A percentile compares a stretch with the other conserved stretches of the same genome.
phyloP scores from a whole-genome alignment of 2,113 vertebrate species.

The Campylomormyrus tamandua region DNA sequence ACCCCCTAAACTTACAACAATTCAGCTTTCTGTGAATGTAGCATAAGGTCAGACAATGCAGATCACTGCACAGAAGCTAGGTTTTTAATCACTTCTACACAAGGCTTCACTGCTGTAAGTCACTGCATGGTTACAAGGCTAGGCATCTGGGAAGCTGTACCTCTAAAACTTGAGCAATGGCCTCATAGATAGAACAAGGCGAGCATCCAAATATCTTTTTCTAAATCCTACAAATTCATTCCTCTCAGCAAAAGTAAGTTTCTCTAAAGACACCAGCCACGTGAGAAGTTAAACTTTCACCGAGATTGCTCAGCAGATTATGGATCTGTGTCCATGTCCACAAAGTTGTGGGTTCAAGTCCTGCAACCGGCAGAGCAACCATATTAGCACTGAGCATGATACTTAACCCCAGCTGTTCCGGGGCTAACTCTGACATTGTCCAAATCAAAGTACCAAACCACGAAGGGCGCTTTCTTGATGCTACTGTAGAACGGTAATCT shows the following conservation, averaged over 20 bases:
- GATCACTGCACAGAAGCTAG: background rate
- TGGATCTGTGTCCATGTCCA: background rate
- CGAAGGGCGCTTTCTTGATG: background rate
- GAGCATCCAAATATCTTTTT: constrained; percentile 17
- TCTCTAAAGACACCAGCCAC: background rate
- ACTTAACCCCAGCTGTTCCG: background rate
- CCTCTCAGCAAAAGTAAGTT: constrained; percentile 18
- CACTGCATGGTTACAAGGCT: background rate
- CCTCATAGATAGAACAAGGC: constrained; percentile 60
- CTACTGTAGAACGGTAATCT: background rate
- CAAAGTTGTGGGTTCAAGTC: background rate
- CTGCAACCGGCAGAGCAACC: background rate
- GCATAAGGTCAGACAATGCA: background rate
- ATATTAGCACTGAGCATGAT: background rate
- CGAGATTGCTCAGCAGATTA: background rate
- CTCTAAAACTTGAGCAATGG: constrained; percentile 44
- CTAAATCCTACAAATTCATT: constrained; percentile 23
- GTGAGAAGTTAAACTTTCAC: background rate
- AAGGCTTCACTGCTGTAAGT: background rate
- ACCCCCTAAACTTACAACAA: background rate
- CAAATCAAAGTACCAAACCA: background rate
- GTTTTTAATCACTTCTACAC: background rate
- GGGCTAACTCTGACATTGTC: background rate
- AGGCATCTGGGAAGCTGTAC: constrained; percentile 29
- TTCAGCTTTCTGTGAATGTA: background rate